Percentiles rank a stretch among this genome's conserved stretches.
Evolutionary conservation across 2,113 vertebrate genomes (phyloP).

Genomic region (Glaucomys volans): DNA sequence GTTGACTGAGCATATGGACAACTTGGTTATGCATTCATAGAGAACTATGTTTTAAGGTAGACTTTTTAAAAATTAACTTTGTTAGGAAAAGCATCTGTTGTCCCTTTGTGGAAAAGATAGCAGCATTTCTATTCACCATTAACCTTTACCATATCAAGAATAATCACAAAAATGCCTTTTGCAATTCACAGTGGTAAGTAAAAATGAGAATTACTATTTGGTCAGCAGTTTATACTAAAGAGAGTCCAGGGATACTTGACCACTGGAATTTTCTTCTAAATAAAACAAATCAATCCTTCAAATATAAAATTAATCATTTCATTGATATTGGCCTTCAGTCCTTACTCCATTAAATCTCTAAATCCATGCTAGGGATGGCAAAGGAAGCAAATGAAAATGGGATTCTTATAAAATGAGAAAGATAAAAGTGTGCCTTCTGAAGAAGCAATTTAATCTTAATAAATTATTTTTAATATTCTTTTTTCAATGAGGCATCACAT

Average conservation of each 20-base stretch:
- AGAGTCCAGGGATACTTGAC: slow-evolving; percentile 83
- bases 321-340: slow-evolving; percentile 86
- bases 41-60: background rate
- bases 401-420: slow-evolving; percentile 86
- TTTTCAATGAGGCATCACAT: slow-evolving; percentile 85
- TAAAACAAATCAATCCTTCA: slow-evolving; percentile 86
- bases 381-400: slow-evolving; percentile 88
- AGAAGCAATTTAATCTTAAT: slow-evolving; percentile 89
- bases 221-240: slow-evolving; percentile 78
- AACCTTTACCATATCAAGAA: slow-evolving; percentile 78
- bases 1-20: background rate
- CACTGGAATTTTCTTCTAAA: slow-evolving; percentile 86
- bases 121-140: slow-evolving; percentile 81
- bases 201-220: slow-evolving; percentile 83
- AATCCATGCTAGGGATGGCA: slow-evolving; percentile 83
- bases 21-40: background rate
- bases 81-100: slow-evolving; percentile 40
- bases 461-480: slow-evolving; percentile 89
- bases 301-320: slow-evolving; percentile 88
- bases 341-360: slow-evolving; percentile 87
- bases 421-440: slow-evolving; percentile 87
- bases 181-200: slow-evolving; percentile 73
- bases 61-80: background rate
- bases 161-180: slow-evolving; percentile 85
- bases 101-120: slow-evolving; percentile 25